Base-by-base conservation (phyloP, 2,113 vertebrate genomes). In the Nothoprocta pentlandii region DNA sequence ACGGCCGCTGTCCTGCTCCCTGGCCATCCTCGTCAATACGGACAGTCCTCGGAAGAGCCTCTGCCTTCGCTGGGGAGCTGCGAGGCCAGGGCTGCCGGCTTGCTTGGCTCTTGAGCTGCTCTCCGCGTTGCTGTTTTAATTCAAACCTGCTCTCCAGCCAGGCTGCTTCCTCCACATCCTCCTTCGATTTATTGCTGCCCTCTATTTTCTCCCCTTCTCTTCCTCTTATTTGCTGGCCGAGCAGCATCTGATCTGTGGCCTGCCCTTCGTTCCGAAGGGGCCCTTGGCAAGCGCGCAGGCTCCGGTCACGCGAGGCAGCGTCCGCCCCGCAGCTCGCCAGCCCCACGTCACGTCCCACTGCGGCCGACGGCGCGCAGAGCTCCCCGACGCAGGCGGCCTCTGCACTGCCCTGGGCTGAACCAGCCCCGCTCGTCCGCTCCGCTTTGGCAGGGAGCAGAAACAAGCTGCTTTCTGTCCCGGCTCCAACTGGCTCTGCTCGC, bases 401-500 rank as follows among this genome's bases (percentile, higher is more conserved):
- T 3, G 54, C 5, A 0, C 4, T 93, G 95, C 17, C 95, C 95
- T 44, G 92, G 93, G 92, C 30, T 96, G 95, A 96, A 68, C 93
- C 95, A 17, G 87, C 77, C 84, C 91, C 3, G 0, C 8, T 25
- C 26, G 42, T 46, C 46, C 84, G 69, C 42, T 26, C 4, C 11
- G n/a, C 87, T 78, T 64, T 88, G 94, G 91, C 95, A 88, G 93
- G 81, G 66, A 92, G 13, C 89, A 90, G 26, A 47, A 87, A 71
- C 63, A 78, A 81, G 94, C 95, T 90, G 73, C 20, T 78, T 36
- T 26, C 83, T 95, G 90, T 93, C 82, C 93, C 1, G 0, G 51
- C 63, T 83, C 82, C 95, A 95, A 87, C 53, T 12, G 20, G 87
- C 94, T 92, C 87, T 1, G 6, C 84, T 88, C 17, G 2, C 41